Conservation (phyloP, 2,888 invertebrate species). For the Amiota mariae region DNA sequence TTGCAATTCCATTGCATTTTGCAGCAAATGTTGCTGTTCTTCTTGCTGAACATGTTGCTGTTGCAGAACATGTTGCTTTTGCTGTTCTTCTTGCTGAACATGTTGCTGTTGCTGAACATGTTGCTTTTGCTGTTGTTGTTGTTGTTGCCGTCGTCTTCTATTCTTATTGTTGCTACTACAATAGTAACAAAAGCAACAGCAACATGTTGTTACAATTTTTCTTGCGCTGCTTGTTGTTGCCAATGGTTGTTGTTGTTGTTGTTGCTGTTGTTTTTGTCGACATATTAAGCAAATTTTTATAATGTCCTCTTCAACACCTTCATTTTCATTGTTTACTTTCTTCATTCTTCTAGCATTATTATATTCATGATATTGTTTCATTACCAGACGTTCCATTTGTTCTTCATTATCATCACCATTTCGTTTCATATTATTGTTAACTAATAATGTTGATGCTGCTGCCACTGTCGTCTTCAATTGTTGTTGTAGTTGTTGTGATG, state of each 20-base stretch:
- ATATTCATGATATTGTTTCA: too few species aligned
- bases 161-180: conserved; percentile 38
- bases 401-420: too few species aligned
- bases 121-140: not conserved
- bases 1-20: not conserved
- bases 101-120: too few species aligned
- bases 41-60: conserved; percentile 36
- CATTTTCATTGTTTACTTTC: not conserved
- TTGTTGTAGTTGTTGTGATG: conserved; percentile 7
- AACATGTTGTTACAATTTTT: conserved; percentile 27
- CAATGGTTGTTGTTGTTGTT: too few species aligned
- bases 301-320: not conserved
- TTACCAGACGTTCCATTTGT: not conserved
- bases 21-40: conserved; percentile 33
- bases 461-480: not conserved
- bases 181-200: conserved; percentile 17
- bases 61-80: too few species aligned
- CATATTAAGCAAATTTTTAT: conserved; percentile 39
- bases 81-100: conserved; percentile 14
- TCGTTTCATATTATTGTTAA: not conserved
- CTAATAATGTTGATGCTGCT: not conserved
- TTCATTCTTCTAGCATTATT: not conserved
- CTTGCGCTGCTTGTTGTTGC: not conserved
- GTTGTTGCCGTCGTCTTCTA: conserved; percentile 34
- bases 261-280: not conserved